Conservation (phyloP, 2,888 invertebrate genomes). For the Tryphoninae sp. region DNA sequence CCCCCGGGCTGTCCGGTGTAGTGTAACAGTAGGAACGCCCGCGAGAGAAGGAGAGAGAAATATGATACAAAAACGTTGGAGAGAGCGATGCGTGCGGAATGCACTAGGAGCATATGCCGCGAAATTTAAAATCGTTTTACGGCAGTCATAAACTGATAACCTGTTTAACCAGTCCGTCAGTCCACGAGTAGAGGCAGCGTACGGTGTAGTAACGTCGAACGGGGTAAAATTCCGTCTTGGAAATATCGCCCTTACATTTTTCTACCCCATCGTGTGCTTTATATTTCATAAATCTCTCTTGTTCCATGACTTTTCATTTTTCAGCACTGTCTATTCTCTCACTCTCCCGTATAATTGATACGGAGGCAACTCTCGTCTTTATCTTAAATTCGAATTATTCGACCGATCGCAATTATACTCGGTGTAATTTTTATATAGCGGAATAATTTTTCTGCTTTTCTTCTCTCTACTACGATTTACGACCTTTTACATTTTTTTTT, state of each 20-base stretch:
- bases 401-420: background rate
- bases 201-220: constrained; percentile 37
- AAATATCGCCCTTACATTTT: constrained; percentile 12
- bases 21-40: constrained; percentile 32
- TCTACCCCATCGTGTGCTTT: constrained; percentile 31
- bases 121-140: constrained; percentile 80
- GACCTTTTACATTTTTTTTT: background rate
- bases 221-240: constrained; percentile 30
- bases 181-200: constrained; percentile 26
- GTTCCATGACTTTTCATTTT: background rate
- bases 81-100: constrained; percentile 67
- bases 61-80: constrained; percentile 34
- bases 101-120: constrained; percentile 74
- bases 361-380: background rate
- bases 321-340: background rate
- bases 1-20: constrained; percentile 34
- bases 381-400: background rate
- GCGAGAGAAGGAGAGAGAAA: constrained; percentile 22
- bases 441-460: constrained; percentile 69
- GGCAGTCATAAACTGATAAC: constrained; percentile 79
- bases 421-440: constrained; percentile 71
- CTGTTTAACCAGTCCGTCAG: constrained; percentile 78
- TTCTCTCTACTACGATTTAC: constrained; percentile 53
- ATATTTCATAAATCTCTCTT: background rate
- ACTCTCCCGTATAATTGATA: background rate